Evolutionary conservation across 1,140 invertebrate genomes (phyloP).

Genomic region (Dendrolimus kikuchii): DNA sequence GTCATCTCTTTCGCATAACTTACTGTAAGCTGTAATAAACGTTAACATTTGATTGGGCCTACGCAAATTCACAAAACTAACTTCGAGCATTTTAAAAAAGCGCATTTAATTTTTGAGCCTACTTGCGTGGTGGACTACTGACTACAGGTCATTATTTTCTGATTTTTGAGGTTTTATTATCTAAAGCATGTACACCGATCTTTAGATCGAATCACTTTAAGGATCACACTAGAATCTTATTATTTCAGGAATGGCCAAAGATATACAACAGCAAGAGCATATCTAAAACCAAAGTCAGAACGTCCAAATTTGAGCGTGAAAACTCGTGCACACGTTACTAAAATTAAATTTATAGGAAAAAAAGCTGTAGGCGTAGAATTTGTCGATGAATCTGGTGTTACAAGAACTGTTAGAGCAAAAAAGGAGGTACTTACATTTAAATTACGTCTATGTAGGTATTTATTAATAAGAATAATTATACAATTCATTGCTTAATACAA

Average conservation of each 20-base stretch:
- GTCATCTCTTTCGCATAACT: too few species aligned
- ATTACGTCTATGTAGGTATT: neutral
- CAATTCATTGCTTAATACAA: neutral
- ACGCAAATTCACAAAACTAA: too few species aligned
- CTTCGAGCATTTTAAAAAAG: too few species aligned
- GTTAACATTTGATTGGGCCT: too few species aligned
- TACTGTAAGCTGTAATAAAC: too few species aligned
- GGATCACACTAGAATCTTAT: neutral
- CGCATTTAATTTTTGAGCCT: too few species aligned
- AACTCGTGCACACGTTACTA: conserved; percentile 80
- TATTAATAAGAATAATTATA: too few species aligned
- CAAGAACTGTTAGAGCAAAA: conserved; percentile 17
- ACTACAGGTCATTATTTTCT: too few species aligned
- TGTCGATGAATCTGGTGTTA: conserved; percentile 21
- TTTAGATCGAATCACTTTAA: too few species aligned
- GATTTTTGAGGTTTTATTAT: too few species aligned
- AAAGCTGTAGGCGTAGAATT: conserved; percentile 34
- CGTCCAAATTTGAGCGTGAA: conserved; percentile 81
- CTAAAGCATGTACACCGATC: too few species aligned
- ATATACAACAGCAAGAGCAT: conserved; percentile 84
- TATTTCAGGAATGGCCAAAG: conserved; percentile 82
- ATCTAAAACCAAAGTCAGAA: conserved; percentile 82
- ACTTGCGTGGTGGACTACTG: too few species aligned
- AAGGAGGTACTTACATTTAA: conserved; percentile 31
- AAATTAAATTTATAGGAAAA: conserved; percentile 25